Base-by-base conservation (phyloP, 2,113 vertebrate genomes). In the Cyprinodon variegatus region DNA sequence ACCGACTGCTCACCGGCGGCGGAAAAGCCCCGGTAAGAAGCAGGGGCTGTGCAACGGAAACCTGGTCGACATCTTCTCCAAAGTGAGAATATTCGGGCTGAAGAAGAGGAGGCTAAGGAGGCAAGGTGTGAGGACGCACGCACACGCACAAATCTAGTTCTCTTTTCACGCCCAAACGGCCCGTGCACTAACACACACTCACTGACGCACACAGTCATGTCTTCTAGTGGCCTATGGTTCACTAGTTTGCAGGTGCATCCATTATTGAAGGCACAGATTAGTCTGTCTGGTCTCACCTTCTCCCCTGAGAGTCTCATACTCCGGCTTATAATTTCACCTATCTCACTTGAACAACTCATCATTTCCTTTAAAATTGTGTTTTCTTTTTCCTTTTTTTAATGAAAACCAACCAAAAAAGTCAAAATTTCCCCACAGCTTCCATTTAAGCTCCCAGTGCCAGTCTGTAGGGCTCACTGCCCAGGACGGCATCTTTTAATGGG, bases 51-150 rank as follows among this genome's bases (percentile, higher is more conserved):
- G 97, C 95, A 99, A 97, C 83, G 96, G 96, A 68, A 98, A 96
- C 94, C 95, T 99, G 93, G 97, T 98, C 94, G 97, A 99, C 92
- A 99, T 99, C 93, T 99, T 99, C 95, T 98, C 97, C 93, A 98
- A 98, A 96, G 97, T 99, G 91, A 96, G 97, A 94, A 98, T 99
- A 93, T 99, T 99, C 90, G 97, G 97, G 83, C 90, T 98, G 94
- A 98, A 97, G 95, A 99, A 98, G 93, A 94, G 97, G 86, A 95
- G 97, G 89, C 95, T 98, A 94, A 94, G 97, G 94, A 95, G 96
- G 89, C 97, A 98, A 98, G 97, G 96, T 97, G 94, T 85, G 92
- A 66, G 15, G 38, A 57, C 61, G 53, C 15, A 36, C 53, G 53
- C 72, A 77, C 74, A 41, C 61, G 61, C 83, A 77, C 36, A 46